Base-by-base conservation (phyloP, 1,140 invertebrate genomes). In the Aphelinus certus region DNA sequence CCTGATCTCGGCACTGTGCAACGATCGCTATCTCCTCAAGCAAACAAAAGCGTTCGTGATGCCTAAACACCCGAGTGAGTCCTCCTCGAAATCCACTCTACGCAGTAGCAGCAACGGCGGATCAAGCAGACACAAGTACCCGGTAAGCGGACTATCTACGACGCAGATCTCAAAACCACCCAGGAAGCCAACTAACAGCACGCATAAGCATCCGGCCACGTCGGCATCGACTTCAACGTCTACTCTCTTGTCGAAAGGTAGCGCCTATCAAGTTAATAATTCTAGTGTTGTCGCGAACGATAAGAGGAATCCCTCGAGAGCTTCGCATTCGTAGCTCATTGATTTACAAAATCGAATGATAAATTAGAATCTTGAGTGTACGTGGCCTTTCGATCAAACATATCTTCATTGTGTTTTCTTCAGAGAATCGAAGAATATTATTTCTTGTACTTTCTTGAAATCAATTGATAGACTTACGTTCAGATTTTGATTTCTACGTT, bases 1-100 rank as follows among this genome's bases (percentile, higher is more conserved):
- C 10, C 87, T 97, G 48, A 96, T 97, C 81, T 94, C 95, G 56
- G 95, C 95, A 3, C 88, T 97, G 64, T 97, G 95, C 87, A 96
- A 96, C 83, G 95, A 97, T 85, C 90, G 93, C 48, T 95, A 95
- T 56, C 87, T 96, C 73, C 84, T 96, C 60, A 95, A 95, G 85
- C 94, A 95, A 84, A 95, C 94, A 3, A 95, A 95, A 85, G 94
- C 94, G 9, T 94, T 94, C 80, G 93, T 93, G 58, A 88, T 92
- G 87, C 92, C 93, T 48, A 93, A 93, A 83, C 91, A 92, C 83
- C 90, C 89, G 0, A 78, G 71, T 7, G 75, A 81, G 45, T 71
- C 80, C 7, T 74, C 79, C 42, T 72, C 81, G n/a, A 82, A 81
- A 42, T 82, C 83, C 0, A 7, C 26, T 9, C 0, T 57, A 3